These are phyloP conservation scores for Lagria hirta DNA, from an alignment of 2,888 invertebrate species.

Conservation along the genomic window DNA sequence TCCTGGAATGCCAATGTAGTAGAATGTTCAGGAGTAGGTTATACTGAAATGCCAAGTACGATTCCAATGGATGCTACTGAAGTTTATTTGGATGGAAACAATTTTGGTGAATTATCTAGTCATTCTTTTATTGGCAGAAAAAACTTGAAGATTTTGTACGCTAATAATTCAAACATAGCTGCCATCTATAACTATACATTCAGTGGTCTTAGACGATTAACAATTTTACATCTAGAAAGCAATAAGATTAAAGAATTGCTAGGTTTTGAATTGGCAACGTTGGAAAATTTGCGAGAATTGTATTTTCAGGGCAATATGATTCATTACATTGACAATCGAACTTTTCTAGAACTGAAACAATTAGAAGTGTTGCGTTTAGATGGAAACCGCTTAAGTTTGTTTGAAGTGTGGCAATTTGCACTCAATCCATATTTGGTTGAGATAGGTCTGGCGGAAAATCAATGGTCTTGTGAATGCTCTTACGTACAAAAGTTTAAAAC, in stretches of 20 bases:
- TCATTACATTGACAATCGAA: slow-evolving; percentile 79
- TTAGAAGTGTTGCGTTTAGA: slow-evolving; percentile 83
- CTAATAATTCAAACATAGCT: slow-evolving; percentile 85
- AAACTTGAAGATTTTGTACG: slow-evolving; percentile 82
- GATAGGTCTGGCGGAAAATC: slow-evolving; percentile 79
- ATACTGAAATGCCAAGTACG: slow-evolving; percentile 79
- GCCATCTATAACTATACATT: slow-evolving; percentile 88
- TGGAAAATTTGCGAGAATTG: slow-evolving; percentile 81
- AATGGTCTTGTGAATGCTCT: slow-evolving; percentile 90
- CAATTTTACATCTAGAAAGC: slow-evolving; percentile 82
- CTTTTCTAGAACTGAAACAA: slow-evolving; percentile 77
- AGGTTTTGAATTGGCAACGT: slow-evolving; percentile 79
- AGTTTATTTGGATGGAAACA: slow-evolving; percentile 90
- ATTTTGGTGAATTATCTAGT: slow-evolving; percentile 81
- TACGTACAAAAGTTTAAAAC: slow-evolving; percentile 77
- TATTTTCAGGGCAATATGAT: slow-evolving; percentile 87
- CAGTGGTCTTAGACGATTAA: slow-evolving; percentile 78
- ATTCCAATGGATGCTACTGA: slow-evolving; percentile 96
- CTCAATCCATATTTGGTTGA: slow-evolving; percentile 85
- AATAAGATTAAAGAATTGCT: slow-evolving; percentile 77
- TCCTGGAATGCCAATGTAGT: slow-evolving; percentile 92
- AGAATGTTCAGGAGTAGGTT: slow-evolving; percentile 81
- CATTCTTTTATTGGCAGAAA: slow-evolving; percentile 91
- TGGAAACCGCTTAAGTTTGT: slow-evolving; percentile 78
- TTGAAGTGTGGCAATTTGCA: slow-evolving; percentile 84